A percentile compares a stretch with the other conserved stretches of the same genome.
Evolutionary conservation across 2,113 vertebrate species (phyloP).

Genomic region (Crotalus horridus): DNA sequence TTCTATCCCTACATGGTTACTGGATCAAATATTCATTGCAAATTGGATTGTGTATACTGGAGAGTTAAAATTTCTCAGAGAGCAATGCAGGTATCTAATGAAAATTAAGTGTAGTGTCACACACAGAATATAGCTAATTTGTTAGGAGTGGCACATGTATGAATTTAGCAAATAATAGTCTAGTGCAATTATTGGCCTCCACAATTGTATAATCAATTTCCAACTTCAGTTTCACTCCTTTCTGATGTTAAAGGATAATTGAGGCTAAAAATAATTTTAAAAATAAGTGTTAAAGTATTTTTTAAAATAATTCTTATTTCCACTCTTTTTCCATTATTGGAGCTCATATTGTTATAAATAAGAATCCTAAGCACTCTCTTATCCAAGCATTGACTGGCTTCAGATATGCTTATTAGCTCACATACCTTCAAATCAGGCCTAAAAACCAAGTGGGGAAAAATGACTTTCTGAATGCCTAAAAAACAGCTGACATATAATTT

Average conservation of each 20-base stretch:
- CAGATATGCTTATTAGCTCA: not conserved
- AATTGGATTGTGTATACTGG: not conserved
- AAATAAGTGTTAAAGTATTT: not conserved
- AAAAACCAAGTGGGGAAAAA: not conserved
- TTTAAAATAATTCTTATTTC: not conserved
- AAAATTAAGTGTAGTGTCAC: not conserved
- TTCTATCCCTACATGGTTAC: not conserved
- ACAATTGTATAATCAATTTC: not conserved
- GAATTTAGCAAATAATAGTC: not conserved
- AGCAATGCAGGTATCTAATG: not conserved
- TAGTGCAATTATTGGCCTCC: not conserved
- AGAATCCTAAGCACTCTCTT: not conserved
- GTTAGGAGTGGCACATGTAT: not conserved
- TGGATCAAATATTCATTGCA: accelerated
- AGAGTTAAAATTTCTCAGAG: not conserved
- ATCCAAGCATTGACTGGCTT: not conserved
- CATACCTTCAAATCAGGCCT: not conserved
- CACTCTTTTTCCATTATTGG: not conserved
- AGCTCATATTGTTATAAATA: not conserved
- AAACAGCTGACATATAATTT: not conserved
- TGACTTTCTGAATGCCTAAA: not conserved
- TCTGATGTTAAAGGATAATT: not conserved
- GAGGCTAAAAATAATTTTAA: not conserved
- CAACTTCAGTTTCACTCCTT: not conserved
- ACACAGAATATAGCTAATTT: not conserved